A percentile compares a stretch with the other conserved stretches of the same genome.
Evolutionary conservation across 2,888 invertebrate genomes (phyloP).

Genomic region (Eugnorisma glareosa): DNA sequence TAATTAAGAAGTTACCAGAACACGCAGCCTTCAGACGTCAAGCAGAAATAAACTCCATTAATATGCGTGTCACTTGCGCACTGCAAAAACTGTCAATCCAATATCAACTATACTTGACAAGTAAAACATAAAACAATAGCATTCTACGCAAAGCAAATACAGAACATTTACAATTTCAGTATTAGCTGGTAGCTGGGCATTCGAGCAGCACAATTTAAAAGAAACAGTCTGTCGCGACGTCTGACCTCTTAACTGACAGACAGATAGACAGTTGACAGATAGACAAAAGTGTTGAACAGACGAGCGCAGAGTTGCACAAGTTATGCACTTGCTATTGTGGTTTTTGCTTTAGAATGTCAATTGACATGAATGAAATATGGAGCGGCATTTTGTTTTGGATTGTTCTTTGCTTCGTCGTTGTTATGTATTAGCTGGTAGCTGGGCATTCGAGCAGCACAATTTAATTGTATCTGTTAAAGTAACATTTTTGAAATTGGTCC

Average conservation of each 20-base stretch:
- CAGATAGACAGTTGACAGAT: constrained; percentile 58
- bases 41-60: constrained; percentile 37
- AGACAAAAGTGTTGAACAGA: constrained; percentile 58
- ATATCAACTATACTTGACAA: constrained; percentile 42
- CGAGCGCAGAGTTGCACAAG: constrained; percentile 58
- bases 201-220: no score
- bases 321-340: constrained; percentile 63
- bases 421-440: background rate
- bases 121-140: constrained; percentile 58
- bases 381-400: constrained; percentile 14
- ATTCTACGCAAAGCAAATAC: constrained; percentile 44
- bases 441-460: background rate
- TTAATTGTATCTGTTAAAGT: background rate
- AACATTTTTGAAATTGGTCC: background rate
- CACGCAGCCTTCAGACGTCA: constrained; percentile 30
- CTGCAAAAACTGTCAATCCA: constrained; percentile 48
- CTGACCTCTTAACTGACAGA: constrained; percentile 67
- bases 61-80: constrained; percentile 12
- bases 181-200: no score
- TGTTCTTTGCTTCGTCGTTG: background rate
- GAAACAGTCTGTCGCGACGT: constrained; percentile 56
- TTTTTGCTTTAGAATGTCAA: constrained; percentile 55
- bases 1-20: constrained; percentile 46
- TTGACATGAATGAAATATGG: constrained; percentile 50
- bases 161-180: constrained; percentile 57